Percentiles rank a stretch among this genome's conserved stretches.
These are phyloP conservation scores for Heliconius ethilla DNA, from an alignment of 2,888 invertebrate genomes.

Conservation along the genomic window DNA sequence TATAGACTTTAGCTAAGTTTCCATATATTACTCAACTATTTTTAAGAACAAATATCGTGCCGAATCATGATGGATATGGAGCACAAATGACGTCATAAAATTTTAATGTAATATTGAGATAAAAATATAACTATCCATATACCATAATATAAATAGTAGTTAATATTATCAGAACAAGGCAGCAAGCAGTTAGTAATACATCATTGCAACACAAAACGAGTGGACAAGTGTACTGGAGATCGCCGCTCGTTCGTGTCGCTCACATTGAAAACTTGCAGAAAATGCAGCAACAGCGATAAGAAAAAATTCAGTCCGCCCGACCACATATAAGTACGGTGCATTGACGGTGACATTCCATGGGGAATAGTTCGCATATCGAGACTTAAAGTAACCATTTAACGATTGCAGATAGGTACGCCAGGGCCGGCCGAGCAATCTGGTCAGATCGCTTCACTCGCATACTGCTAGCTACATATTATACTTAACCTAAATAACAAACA, in stretches of 20 bases:
- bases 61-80: too few species aligned
- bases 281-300: constrained; percentile 80
- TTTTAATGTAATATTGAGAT: background rate
- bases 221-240: constrained; percentile 54
- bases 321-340: constrained; percentile 77
- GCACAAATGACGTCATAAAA: background rate
- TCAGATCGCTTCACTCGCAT: constrained; percentile 76
- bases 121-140: background rate
- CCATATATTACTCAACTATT: background rate
- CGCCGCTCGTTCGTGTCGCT: constrained; percentile 58
- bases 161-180: constrained; percentile 1
- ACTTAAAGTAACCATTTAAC: constrained; percentile 80
- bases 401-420: constrained; percentile 79
- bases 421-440: constrained; percentile 78
- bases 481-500: constrained; percentile 79
- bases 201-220: constrained; percentile 50
- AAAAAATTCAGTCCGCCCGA: constrained; percentile 78
- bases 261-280: constrained; percentile 79
- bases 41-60: background rate
- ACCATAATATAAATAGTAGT: background rate
- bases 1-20: background rate
- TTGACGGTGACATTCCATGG: constrained; percentile 77
- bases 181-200: constrained; percentile 11
- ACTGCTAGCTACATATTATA: constrained; percentile 73
- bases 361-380: constrained; percentile 78